These are phyloP conservation scores for Marisa cornuarietis DNA, from an alignment of 1,140 invertebrate genomes.

Conservation along the genomic window DNA sequence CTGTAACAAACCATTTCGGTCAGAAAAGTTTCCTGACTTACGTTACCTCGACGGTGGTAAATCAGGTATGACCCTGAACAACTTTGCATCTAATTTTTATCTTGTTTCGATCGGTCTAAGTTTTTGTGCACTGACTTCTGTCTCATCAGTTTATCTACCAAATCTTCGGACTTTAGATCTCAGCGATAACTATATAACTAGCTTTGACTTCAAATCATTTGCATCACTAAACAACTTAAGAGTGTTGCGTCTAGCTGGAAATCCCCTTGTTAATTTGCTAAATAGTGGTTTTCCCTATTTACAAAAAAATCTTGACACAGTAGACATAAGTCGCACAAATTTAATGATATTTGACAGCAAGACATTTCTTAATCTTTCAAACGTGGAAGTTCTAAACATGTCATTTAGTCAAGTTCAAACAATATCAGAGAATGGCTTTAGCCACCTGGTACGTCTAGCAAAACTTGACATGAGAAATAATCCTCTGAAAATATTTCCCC, in stretches of 20 bases:
- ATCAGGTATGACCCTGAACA: neutral
- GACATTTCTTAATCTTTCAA: neutral
- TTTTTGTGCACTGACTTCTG: neutral
- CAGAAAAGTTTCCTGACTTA: neutral
- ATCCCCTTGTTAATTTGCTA: neutral
- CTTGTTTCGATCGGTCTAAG: neutral
- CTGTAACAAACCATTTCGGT: neutral
- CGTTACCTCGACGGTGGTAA: slow-evolving; percentile 11
- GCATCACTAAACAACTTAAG: neutral
- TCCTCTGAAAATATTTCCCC: neutral
- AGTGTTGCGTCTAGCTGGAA: neutral
- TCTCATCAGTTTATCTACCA: neutral
- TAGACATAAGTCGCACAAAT: neutral
- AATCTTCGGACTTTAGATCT: slow-evolving; percentile 12
- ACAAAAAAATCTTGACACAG: neutral
- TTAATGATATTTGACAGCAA: neutral
- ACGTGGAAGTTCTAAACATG: neutral
- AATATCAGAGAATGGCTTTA: neutral
- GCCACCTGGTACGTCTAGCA: neutral
- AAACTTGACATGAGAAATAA: neutral
- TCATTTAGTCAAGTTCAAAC: neutral
- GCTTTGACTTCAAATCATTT: neutral
- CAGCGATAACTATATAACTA: neutral
- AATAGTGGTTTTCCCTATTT: neutral
- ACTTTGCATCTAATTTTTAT: neutral